phyloP scores from a whole-genome alignment of 2,888 invertebrate genomes.

The Acleris sparsana region DNA sequence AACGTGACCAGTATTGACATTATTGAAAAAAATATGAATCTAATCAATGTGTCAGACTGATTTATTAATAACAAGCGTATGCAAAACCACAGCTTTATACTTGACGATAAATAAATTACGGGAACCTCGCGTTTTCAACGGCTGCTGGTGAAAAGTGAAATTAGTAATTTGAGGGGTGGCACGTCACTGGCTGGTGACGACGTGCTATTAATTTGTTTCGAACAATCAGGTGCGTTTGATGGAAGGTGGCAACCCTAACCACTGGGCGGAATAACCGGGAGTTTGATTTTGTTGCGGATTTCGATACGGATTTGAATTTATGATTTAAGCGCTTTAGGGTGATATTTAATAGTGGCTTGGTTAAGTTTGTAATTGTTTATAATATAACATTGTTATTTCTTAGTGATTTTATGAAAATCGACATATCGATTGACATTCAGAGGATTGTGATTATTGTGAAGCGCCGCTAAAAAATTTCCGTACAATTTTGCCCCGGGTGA shows the following conservation, averaged over 20 bases:
- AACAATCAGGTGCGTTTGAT: conserved; percentile 47
- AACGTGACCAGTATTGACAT: too few species aligned
- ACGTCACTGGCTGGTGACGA: conserved; percentile 37
- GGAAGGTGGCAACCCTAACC: conserved; percentile 39
- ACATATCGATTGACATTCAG: too few species aligned
- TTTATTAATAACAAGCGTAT: neutral
- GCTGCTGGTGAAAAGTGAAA: conserved; percentile 30
- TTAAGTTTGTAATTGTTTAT: too few species aligned
- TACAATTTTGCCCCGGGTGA: too few species aligned
- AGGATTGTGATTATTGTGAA: too few species aligned
- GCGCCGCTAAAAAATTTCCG: too few species aligned
- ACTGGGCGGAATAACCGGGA: conserved; percentile 7
- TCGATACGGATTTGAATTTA: conserved; percentile 13
- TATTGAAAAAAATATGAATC: neutral
- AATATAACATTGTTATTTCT: too few species aligned
- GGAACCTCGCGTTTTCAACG: conserved; percentile 13
- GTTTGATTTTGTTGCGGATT: conserved; percentile 9
- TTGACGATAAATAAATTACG: conserved; percentile 28
- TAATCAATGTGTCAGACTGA: neutral
- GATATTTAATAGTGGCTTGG: too few species aligned
- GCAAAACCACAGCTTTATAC: conserved; percentile 3
- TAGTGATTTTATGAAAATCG: too few species aligned
- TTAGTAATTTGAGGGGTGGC: conserved; percentile 39
- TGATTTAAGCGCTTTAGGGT: neutral
- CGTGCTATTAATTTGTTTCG: conserved; percentile 45